These are phyloP conservation scores for Pelobates cultripes DNA, from an alignment of 2,797 vertebrate genomes.

Conservation along the genomic window DNA sequence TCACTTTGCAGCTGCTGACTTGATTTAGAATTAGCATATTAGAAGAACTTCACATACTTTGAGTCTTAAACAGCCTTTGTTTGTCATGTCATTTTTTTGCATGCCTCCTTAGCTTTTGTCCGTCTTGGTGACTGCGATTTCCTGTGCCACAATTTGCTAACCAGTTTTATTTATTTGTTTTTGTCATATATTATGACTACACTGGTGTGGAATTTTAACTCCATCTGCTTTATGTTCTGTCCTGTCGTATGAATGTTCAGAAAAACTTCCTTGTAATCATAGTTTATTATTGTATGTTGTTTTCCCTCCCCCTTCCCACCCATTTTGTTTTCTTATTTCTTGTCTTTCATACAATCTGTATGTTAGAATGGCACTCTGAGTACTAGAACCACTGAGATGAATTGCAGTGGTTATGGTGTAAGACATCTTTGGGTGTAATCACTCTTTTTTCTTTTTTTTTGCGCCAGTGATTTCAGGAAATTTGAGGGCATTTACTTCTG, in stretches of 20 bases:
- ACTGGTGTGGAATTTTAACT: conserved; percentile 14
- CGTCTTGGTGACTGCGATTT: conserved; percentile 6
- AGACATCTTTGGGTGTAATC: no score
- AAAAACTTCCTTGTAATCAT: background rate
- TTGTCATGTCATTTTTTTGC: background rate
- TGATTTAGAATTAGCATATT: background rate
- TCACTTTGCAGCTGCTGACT: conserved; percentile 1
- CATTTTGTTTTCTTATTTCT: no score
- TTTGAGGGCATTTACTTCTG: no score
- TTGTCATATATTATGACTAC: conserved; percentile 12
- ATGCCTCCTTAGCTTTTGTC: background rate
- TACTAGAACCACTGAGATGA: no score
- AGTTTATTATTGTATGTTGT: no score
- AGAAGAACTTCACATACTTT: background rate
- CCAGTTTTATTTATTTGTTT: conserved; percentile 5
- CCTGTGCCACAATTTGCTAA: background rate
- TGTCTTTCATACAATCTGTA: no score
- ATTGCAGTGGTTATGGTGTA: no score
- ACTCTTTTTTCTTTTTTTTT: no score
- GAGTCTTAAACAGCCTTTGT: background rate
- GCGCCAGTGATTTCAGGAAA: no score
- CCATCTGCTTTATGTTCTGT: background rate
- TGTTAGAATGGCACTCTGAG: no score
- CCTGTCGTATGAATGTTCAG: background rate
- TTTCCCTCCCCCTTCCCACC: no score